Base-by-base conservation (phyloP, 2,113 vertebrate genomes). In the Polypterus senegalus region DNA sequence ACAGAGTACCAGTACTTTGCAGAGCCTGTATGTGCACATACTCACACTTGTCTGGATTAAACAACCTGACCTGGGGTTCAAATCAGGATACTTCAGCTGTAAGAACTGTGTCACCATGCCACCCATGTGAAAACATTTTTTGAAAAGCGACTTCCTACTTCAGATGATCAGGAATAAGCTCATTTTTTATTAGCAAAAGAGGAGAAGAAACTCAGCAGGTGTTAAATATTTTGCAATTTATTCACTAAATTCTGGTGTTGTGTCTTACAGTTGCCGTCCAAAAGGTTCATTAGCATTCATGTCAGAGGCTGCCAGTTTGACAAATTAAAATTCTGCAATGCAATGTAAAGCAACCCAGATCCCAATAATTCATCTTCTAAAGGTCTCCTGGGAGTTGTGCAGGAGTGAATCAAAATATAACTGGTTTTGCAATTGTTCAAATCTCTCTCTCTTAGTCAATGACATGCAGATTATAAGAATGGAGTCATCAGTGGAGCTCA, bases 291-390 rank as follows among this genome's bases (percentile, higher is more conserved):
- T 74, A 76, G 70, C 75, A 79, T 79, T 73, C 71, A 69, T 67
- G 74, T 79, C 76, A 79, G 79, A 69, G 78, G 70, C 71, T 61
- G 73, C 74, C 69, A 68, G 47, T 54, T 79, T 80, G 77, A 83
- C 73, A 76, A 82, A 83, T 81, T 80, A 79, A 78, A 83, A 74
- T 5, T 67, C 71, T 79, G 81, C 79, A 76, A 67, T 61, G 2
- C 27, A 66, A 27, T 44, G 4, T 69, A 74, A 66, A 80, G 72
- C 60, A 64, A 62, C n/a, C 0, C 9, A 61, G 61, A 59, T 61
- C 7, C 49, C 9, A 51, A 54, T 3, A 0, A 79, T 79, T 82
- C 65, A 71, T 78, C 81, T 69, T 72, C 45, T 67, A 72, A 49
- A 27, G 27, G 72, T 82, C 78, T 80, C 72, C 76, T 76, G 71